Conservation (phyloP, 2,797 vertebrate species). For the Mycteria americana region DNA sequence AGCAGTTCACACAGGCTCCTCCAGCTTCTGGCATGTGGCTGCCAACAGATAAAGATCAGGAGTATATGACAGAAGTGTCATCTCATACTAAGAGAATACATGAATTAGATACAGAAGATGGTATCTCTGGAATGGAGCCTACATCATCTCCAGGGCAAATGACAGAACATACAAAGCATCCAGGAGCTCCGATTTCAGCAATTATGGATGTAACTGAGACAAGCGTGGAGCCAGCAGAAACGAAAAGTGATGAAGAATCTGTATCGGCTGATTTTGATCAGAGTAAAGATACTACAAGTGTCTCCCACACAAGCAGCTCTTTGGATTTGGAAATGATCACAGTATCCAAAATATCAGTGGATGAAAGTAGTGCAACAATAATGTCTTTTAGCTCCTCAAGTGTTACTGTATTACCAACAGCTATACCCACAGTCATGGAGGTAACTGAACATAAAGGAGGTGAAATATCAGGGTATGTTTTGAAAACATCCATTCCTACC, state of each 20-base stretch:
- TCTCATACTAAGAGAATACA: neutral
- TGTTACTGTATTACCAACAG: neutral
- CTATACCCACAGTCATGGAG: conserved; percentile 4
- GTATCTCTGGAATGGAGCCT: conserved; percentile 51
- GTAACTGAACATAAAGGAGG: conserved; percentile 68
- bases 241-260: neutral
- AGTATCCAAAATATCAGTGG: conserved; percentile 45
- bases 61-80: conserved; percentile 15
- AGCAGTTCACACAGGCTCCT: conserved; percentile 4
- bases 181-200: neutral
- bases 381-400: neutral
- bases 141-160: conserved; percentile 1
- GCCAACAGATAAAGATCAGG: conserved; percentile 6
- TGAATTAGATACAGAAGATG: conserved; percentile 37
- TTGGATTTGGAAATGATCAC: conserved; percentile 31
- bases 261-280: conserved; percentile 17
- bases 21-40: neutral
- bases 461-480: conserved; percentile 30
- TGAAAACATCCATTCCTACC: neutral
- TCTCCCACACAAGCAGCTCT: conserved; percentile 1
- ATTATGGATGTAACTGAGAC: neutral
- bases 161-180: neutral
- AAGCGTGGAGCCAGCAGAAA: neutral
- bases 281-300: neutral
- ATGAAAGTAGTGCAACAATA: conserved; percentile 11